Evolutionary conservation across 2,888 invertebrate species (phyloP), one percentile per base, ranked within the genome.

Genomic region (Pecten maximus): DNA sequence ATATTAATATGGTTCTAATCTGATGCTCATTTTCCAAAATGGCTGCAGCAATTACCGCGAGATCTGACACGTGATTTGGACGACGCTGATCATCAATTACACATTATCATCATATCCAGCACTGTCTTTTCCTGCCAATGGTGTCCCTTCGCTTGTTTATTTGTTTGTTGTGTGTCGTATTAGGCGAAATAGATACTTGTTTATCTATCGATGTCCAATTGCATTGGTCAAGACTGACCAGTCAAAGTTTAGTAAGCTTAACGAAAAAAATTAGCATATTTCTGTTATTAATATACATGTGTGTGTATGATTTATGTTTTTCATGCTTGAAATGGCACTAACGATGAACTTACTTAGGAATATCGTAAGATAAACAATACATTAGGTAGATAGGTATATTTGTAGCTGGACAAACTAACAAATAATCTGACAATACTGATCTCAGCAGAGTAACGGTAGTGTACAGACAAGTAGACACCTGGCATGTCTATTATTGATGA

Each of bases 1-100:
- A 74, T 74, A 74, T 74, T 74, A 74, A 74, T 74, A 74, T 74
- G 74, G 74, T 74, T 74, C 74, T 74, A 74, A 74, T 74, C 74
- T 28, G 15, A 28, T 35, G 0, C 74, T 74, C 74, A 35, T 74
- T 74, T 74, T 74, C 74, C 35, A 74, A 74, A 74, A 74, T 74
- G 74, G 6, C 74, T 28, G 28, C 74, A 35, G 74, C 74, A 74
- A 74, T 74, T 74, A 74, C 74, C 74, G 28, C 74, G 74, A 74
- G 74, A 74, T 74, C 74, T 74, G 74, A 74, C 74, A 74, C 74
- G 74, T 74, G 74, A 74, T 74, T 74, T 74, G 74, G 35, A 3
- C 15, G 28, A 74, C 16, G 15, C 28, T 74, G 74, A 12, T 35
- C 74, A 74, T 74, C 74, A 74, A 74, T 74, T 74, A 74, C 74